Evolutionary conservation across 2,113 vertebrate genomes (phyloP).

Genomic region (Mohoua ochrocephala): DNA sequence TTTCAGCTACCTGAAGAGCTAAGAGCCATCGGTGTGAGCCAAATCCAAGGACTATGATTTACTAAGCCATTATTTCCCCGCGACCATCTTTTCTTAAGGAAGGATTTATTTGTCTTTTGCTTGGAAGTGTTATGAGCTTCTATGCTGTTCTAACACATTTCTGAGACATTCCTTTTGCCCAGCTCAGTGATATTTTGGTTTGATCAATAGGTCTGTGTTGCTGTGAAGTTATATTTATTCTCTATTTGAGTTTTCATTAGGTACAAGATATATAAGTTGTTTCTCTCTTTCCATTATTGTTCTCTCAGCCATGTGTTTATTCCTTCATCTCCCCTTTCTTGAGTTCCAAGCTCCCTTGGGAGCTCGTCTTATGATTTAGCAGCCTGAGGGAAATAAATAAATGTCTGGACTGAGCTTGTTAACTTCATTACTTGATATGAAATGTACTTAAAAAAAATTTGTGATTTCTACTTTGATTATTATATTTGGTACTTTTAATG

Average conservation of each 20-base stretch:
- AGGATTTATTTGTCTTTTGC: not conserved
- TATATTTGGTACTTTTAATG: not conserved
- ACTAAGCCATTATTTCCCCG: not conserved
- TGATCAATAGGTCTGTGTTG: not conserved
- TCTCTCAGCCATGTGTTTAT: not conserved
- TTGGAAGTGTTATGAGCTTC: not conserved
- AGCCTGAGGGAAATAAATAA: not conserved
- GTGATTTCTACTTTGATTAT: not conserved
- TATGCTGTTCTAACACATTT: not conserved
- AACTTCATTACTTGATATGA: not conserved
- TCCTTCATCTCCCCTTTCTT: not conserved
- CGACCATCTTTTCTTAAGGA: not conserved
- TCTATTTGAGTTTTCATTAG: not conserved
- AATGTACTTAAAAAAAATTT: not conserved
- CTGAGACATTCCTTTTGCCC: not conserved
- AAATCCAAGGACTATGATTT: not conserved
- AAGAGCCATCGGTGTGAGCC: not conserved
- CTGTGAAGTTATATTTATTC: not conserved
- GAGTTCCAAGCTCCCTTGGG: not conserved
- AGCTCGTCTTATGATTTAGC: not conserved
- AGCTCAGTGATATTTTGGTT: not conserved
- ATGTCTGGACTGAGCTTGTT: not conserved
- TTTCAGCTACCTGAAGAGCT: not conserved
- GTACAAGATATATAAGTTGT: not conserved
- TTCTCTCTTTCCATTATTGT: not conserved